phyloP scores from a whole-genome alignment of 2,888 invertebrate genomes.

The Ypsolopha scabrella region DNA sequence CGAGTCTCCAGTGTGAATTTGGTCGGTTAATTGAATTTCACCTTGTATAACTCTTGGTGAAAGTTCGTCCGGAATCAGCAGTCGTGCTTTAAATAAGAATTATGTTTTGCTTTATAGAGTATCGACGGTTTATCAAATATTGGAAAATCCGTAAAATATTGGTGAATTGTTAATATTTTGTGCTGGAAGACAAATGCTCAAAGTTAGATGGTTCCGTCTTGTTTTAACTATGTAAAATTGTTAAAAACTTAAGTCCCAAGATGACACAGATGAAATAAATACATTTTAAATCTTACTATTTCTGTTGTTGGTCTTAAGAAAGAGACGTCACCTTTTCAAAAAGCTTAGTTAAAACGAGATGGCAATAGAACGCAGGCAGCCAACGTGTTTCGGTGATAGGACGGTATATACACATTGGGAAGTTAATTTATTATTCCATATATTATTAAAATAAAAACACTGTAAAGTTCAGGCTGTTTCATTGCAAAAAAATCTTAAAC shows the following conservation, averaged over 20 bases:
- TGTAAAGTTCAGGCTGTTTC: conserved; percentile 56
- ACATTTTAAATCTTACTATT: no score
- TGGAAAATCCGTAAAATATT: conserved; percentile 32
- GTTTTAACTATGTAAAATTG: conserved; percentile 19
- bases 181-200: conserved; percentile 49
- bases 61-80: conserved; percentile 24
- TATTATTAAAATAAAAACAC: conserved; percentile 57
- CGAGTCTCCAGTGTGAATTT: no score
- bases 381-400: conserved; percentile 56
- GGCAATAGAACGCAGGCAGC: conserved; percentile 42
- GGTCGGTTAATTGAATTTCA: no score
- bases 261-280: no score
- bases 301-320: no score
- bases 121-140: conserved; percentile 18
- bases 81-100: conserved; percentile 32
- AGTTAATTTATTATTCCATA: conserved; percentile 66
- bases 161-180: conserved; percentile 33
- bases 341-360: conserved; percentile 28
- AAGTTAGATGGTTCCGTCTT: conserved; percentile 39
- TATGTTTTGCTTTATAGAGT: conserved; percentile 43
- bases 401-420: conserved; percentile 37
- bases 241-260: conserved; percentile 8
- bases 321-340: no score
- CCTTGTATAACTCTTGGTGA: background rate
- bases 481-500: conserved; percentile 17